These are phyloP conservation scores for Grammomys dolichurus DNA, from an alignment of 2,113 vertebrate species.

Conservation along the genomic window DNA sequence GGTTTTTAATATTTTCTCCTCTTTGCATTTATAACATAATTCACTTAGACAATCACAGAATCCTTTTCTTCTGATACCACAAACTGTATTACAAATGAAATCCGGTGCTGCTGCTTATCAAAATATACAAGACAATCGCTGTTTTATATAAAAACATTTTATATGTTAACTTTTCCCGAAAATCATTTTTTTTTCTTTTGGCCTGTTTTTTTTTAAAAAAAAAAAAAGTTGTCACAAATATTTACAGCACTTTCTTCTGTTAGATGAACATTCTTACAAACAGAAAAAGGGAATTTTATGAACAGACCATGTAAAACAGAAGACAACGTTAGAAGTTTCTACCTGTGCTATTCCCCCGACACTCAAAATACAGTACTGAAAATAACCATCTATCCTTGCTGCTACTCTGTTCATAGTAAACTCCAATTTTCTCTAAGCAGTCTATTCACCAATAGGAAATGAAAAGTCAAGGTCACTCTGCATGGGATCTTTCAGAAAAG, in stretches of 20 bases:
- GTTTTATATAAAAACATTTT: slow-evolving; percentile 90
- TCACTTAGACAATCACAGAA: slow-evolving; percentile 87
- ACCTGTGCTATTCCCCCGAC: slow-evolving; percentile 69
- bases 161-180: slow-evolving; percentile 89
- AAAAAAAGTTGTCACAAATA: slow-evolving; percentile 88
- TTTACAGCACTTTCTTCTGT: slow-evolving; percentile 89
- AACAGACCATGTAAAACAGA: slow-evolving; percentile 83
- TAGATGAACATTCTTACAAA: slow-evolving; percentile 87
- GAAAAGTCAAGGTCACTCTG: slow-evolving; percentile 82
- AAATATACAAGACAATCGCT: slow-evolving; percentile 91
- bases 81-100: slow-evolving; percentile 91
- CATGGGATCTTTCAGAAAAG: slow-evolving; percentile 73
- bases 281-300: slow-evolving; percentile 82
- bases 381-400: slow-evolving; percentile 69
- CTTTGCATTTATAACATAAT: slow-evolving; percentile 91
- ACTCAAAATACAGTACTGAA: slow-evolving; percentile 83
- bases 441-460: slow-evolving; percentile 72
- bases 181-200: slow-evolving; percentile 83
- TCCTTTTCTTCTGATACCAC: slow-evolving; percentile 85
- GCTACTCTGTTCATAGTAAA: slow-evolving; percentile 79
- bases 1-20: slow-evolving; percentile 92
- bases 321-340: slow-evolving; percentile 79
- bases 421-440: slow-evolving; percentile 76
- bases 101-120: slow-evolving; percentile 91
- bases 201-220: slow-evolving; percentile 82